phyloP scores from a whole-genome alignment of 2,113 vertebrate genomes.

The Benthochromis sp. region DNA sequence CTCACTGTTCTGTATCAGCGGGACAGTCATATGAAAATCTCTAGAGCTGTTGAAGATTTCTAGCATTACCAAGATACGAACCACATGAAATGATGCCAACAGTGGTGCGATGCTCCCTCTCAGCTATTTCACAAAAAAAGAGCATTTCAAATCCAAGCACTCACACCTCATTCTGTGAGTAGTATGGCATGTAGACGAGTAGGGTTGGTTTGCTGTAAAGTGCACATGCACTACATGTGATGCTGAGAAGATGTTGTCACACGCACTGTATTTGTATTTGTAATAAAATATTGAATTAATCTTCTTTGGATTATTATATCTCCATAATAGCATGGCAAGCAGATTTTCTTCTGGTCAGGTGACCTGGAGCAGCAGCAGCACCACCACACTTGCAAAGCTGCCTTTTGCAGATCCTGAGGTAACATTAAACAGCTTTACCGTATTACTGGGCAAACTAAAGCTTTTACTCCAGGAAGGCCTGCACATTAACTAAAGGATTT shows the following conservation, averaged over 20 bases:
- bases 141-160: not conserved
- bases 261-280: fast-evolving
- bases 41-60: not conserved
- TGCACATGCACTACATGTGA: not conserved
- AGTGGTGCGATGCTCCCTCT: not conserved
- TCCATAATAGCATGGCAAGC: not conserved
- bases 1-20: not conserved
- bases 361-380: not conserved
- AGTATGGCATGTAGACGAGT: not conserved
- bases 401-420: not conserved
- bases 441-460: not conserved
- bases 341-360: not conserved
- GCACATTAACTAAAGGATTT: constrained; percentile 6
- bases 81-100: not conserved
- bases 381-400: not conserved
- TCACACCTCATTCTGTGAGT: not conserved
- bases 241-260: not conserved
- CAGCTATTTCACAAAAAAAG: not conserved
- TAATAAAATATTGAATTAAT: not conserved
- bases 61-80: not conserved
- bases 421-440: not conserved
- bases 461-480: not conserved
- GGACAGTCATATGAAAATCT: not conserved
- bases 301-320: not conserved
- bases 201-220: fast-evolving